phyloP scores from a whole-genome alignment of 2,113 vertebrate species.

The Hucho hucho region DNA sequence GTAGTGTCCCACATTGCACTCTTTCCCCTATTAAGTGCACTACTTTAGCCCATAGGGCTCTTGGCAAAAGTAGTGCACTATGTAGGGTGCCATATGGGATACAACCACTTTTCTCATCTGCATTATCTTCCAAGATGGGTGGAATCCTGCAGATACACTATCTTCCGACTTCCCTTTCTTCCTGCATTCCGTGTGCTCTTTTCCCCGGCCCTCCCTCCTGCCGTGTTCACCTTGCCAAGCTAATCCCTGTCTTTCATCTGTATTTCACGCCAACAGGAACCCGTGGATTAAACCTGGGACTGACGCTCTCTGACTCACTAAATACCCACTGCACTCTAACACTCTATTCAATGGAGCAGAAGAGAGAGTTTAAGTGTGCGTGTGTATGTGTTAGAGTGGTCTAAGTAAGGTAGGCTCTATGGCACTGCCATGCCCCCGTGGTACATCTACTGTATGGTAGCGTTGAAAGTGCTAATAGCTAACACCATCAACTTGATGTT shows the following conservation, averaged over 20 bases:
- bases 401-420: neutral
- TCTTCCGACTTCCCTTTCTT: conserved; percentile 1
- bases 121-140: conserved; percentile 39
- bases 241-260: conserved; percentile 66
- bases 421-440: neutral
- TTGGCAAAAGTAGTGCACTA: no score
- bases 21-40: no score
- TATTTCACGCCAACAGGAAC: conserved; percentile 68
- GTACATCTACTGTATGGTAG: no score
- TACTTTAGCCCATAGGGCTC: no score
- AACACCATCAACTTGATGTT: no score
- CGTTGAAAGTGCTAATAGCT: no score
- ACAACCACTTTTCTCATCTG: conserved; percentile 56
- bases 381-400: neutral
- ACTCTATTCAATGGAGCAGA: neutral
- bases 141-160: conserved; percentile 44
- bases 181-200: conserved; percentile 39
- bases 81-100: conserved; percentile 29
- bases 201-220: conserved; percentile 40
- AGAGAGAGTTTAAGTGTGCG: neutral
- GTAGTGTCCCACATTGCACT: no score
- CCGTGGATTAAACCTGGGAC: conserved; percentile 60
- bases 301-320: conserved; percentile 11
- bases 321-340: conserved; percentile 25
- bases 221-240: conserved; percentile 64